These are phyloP conservation scores for Onychomys leucogaster DNA, from an alignment of 2,797 vertebrate genomes.

Conservation along the genomic window DNA sequence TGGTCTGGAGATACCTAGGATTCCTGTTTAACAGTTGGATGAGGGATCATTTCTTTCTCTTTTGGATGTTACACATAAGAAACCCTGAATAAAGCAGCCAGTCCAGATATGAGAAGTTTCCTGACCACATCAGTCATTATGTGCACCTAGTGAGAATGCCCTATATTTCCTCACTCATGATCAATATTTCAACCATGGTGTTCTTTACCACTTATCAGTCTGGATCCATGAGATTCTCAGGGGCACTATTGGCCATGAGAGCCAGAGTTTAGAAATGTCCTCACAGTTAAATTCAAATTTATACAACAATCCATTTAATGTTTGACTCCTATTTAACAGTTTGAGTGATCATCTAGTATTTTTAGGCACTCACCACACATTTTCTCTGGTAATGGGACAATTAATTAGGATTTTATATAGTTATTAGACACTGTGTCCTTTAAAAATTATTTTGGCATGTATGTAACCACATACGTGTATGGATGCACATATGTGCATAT, in stretches of 20 bases:
- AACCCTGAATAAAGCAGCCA: background rate
- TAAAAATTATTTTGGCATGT: background rate
- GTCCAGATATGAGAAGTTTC: background rate
- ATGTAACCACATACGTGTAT: background rate
- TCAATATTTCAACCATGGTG: background rate
- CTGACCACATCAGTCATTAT: background rate
- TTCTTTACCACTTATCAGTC: slow-evolving; percentile 1
- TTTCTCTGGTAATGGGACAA: background rate
- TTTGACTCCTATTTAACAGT: background rate
- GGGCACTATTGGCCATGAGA: background rate
- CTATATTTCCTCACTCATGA: background rate
- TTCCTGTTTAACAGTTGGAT: background rate
- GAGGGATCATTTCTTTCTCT: background rate
- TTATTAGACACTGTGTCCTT: background rate
- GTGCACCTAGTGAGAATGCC: background rate
- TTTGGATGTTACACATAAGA: background rate
- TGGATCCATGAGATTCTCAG: background rate
- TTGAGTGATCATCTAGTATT: background rate
- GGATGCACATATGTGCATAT: background rate
- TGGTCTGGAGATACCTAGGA: background rate
- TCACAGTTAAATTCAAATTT: background rate
- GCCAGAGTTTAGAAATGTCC: background rate
- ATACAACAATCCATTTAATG: background rate
- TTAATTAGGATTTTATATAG: slow-evolving; percentile 13
- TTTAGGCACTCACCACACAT: background rate